Evolutionary conservation across 2,113 vertebrate genomes (phyloP).

Genomic region (Pycnonotus jocosus): DNA sequence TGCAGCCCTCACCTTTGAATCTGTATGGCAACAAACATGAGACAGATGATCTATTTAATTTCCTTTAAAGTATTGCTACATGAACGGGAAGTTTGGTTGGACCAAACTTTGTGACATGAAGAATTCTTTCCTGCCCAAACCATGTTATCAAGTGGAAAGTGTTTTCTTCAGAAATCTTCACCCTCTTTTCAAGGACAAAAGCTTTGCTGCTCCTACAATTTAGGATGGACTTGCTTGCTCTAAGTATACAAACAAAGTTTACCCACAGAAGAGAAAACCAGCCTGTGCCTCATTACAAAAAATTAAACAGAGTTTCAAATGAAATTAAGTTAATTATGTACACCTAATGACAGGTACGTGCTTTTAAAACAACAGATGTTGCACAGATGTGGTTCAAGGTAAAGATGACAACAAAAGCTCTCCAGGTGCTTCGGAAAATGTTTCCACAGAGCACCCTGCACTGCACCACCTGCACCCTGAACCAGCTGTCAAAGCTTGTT

Average conservation of each 20-base stretch:
- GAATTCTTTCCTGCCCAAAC: not conserved
- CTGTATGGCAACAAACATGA: not conserved
- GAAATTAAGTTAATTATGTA: conserved; percentile 29
- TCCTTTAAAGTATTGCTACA: not conserved
- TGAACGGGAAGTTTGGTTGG: not conserved
- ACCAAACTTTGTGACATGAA: not conserved
- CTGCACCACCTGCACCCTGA: not conserved
- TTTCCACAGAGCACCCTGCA: not conserved
- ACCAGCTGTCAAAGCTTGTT: not conserved
- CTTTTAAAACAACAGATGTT: conserved; percentile 41
- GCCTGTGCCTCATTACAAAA: not conserved
- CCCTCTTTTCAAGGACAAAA: not conserved
- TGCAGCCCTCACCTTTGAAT: not conserved
- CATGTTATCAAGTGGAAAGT: not conserved
- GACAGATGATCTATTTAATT: not conserved
- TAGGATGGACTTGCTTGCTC: not conserved
- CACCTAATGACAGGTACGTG: conserved; percentile 29
- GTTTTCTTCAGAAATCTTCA: not conserved
- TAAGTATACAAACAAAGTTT: not conserved
- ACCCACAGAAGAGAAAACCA: not conserved
- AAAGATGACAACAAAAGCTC: not conserved
- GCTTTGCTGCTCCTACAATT: not conserved
- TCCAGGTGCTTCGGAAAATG: not conserved
- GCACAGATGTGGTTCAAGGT: conserved; percentile 7
- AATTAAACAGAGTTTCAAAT: conserved; percentile 3